Percentiles rank a stretch among this genome's conserved stretches.
Evolutionary conservation across 2,888 invertebrate species (phyloP).

Genomic region (Cenopis cana): DNA sequence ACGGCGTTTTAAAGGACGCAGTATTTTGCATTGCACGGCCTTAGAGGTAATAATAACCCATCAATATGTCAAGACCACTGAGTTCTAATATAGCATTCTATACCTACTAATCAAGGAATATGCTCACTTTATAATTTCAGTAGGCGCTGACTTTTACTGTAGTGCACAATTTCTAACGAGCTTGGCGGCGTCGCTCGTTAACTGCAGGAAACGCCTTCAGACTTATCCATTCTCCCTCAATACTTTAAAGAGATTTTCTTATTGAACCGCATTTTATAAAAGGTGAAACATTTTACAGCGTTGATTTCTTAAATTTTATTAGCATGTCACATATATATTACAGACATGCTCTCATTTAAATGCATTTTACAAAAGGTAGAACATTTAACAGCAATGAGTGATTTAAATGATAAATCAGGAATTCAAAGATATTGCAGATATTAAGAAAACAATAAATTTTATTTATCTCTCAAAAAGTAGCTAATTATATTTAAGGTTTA

Average conservation of each 20-base stretch:
- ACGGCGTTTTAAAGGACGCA: too few species aligned
- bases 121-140: background rate
- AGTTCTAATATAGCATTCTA: too few species aligned
- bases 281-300: background rate
- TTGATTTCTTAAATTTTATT: too few species aligned
- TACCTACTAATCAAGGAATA: background rate
- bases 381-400: background rate
- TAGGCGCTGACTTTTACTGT: background rate
- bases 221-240: background rate
- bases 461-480: background rate
- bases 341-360: background rate
- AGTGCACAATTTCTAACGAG: slow-evolving; percentile 21
- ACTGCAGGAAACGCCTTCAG: slow-evolving; percentile 24
- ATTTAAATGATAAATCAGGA: background rate
- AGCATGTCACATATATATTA: too few species aligned
- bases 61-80: too few species aligned
- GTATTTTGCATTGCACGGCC: too few species aligned
- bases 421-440: background rate
- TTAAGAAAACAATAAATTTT: too few species aligned
- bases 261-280: slow-evolving; percentile 1
- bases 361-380: background rate
- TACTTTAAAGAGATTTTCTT: background rate
- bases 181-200: slow-evolving; percentile 1
- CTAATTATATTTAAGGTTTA: background rate
- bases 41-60: too few species aligned